Base-by-base conservation (phyloP, 2,797 vertebrate genomes). In the Fringilla coelebs region DNA sequence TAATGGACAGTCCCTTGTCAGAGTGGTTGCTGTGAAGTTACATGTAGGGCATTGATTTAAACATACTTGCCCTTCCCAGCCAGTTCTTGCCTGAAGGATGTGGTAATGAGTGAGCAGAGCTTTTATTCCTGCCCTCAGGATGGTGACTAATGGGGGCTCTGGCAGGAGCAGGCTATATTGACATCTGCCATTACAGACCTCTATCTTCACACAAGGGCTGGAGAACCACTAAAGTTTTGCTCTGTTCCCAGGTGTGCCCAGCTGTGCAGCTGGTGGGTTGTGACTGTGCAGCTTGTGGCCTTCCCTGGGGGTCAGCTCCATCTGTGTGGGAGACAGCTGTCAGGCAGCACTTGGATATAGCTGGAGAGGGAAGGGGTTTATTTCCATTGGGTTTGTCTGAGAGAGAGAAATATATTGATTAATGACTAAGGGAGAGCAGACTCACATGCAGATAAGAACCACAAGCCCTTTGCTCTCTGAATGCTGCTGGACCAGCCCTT, bases 11-110 rank as follows among this genome's bases (percentile, higher is more conserved):
- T 86, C 79, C 45, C 66, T 75, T 52, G 62, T 70, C 72, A 41
- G 62, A 9, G 1, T 46, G 45, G 40, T 66, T 89, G 70, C 58
- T 62, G 49, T 71, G 17, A 78, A 89, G 55, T 76, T 92, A 34
- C 45, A 49, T 49, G 34, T 40, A 90, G 76, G 74, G 41, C 83
- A 82, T 52, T 78, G 89, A 76, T 92, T 94, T 81, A 81, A 89
- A 79, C 67, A 75, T 24, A 55, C 60, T 72, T 83, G 22, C 13
- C 8, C 41, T 89, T 84, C 79, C 51, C 61, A 58, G 65, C 19
- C 1, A 3, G 45, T 80, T 55, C 26, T 78, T 76, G 82, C 77
- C 82, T 86, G 84, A 86, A 90, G 85, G 85, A 49, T 0, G 0
- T 14, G 7, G 76, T 79, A 63, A 76, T 60, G 73, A 60, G 63